These are phyloP conservation scores for Conistra vaccinii DNA, from an alignment of 2,888 invertebrate genomes.

Conservation along the genomic window DNA sequence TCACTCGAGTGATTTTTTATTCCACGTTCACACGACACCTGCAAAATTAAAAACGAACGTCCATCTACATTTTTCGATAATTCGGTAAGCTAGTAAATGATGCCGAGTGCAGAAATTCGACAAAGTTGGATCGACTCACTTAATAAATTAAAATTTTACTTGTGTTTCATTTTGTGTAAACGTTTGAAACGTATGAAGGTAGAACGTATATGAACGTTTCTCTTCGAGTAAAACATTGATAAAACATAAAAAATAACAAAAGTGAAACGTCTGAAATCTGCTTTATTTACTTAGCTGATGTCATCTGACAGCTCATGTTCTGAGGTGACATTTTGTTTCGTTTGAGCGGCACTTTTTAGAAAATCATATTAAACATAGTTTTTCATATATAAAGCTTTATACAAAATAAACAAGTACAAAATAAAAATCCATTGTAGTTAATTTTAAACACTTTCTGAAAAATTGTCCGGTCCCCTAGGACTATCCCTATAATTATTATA, in stretches of 20 bases:
- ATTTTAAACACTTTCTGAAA: not conserved
- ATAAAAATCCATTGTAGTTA: not conserved
- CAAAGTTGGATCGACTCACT: not conserved
- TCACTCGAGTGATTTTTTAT: not conserved
- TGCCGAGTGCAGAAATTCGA: not conserved
- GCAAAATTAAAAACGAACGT: not conserved
- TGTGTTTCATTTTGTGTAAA: not conserved
- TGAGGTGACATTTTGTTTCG: not conserved
- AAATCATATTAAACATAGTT: not conserved
- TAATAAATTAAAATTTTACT: not conserved
- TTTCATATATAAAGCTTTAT: not conserved
- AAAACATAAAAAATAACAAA: not conserved
- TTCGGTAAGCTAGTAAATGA: not conserved
- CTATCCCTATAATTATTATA: not conserved
- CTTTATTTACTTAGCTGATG: constrained; percentile 3
- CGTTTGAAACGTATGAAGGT: too few relatives aligned
- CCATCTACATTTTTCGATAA: not conserved
- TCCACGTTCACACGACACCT: not conserved
- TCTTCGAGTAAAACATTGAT: not conserved
- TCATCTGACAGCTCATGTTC: not conserved
- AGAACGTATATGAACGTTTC: too few relatives aligned
- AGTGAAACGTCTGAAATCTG: not conserved
- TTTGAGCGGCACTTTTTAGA: not conserved
- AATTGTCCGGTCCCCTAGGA: constrained; percentile 8
- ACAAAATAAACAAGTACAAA: too few relatives aligned